phyloP scores from a whole-genome alignment of 2,113 vertebrate genomes.

The Daubentonia madagascariensis region DNA sequence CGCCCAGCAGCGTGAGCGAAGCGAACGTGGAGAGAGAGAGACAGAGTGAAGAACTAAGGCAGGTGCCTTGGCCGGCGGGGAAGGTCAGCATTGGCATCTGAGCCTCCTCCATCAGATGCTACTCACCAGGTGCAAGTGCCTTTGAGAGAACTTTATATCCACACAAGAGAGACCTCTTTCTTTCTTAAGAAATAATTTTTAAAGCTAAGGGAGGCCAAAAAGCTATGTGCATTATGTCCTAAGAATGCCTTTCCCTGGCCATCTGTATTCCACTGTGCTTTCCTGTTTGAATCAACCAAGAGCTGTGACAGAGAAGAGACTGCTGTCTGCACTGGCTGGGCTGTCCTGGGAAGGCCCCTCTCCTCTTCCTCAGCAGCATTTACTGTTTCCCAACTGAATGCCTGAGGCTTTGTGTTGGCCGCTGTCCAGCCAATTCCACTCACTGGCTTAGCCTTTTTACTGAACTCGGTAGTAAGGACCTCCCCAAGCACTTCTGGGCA shows the following conservation, averaged over 20 bases:
- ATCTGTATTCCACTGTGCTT: not conserved
- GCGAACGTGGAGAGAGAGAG: not conserved
- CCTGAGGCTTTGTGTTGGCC: not conserved
- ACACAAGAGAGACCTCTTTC: not conserved
- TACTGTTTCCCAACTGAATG: not conserved
- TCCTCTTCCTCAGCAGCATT: rapidly evolving
- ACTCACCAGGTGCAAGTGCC: not conserved
- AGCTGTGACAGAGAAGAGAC: not conserved
- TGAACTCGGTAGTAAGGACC: not conserved
- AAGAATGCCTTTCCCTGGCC: not conserved
- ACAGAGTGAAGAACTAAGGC: not conserved
- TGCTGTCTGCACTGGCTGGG: not conserved
- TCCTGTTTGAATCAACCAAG: not conserved
- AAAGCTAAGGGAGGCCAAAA: not conserved
- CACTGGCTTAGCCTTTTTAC: not conserved
- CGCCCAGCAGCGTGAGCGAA: not conserved
- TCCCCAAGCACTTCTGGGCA: not conserved
- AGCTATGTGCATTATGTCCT: not conserved
- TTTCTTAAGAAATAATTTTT: not conserved
- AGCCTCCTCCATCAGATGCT: not conserved
- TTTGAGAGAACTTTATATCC: not conserved
- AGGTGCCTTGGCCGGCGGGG: not conserved
- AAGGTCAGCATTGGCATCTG: not conserved
- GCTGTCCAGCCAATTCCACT: not conserved
- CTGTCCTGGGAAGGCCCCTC: not conserved